Conservation (phyloP, 1,140 invertebrate species). For the Acromyrmex heyeri region DNA sequence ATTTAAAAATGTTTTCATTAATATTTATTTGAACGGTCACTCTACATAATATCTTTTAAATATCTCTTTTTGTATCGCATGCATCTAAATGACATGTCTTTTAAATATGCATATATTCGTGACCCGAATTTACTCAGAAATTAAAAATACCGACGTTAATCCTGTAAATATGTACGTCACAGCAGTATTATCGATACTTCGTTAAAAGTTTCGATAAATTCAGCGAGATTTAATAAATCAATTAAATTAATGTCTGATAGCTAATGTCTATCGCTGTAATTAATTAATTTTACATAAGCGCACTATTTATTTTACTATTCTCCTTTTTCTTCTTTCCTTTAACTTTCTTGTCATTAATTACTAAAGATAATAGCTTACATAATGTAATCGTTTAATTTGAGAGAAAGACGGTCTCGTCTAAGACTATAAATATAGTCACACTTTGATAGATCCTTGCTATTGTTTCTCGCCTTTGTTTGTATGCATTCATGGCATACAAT, state of each 20-base stretch:
- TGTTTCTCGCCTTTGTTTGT: neutral
- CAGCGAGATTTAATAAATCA: neutral
- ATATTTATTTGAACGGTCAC: neutral
- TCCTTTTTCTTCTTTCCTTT: neutral
- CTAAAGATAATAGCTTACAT: conserved; percentile 21
- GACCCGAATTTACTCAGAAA: conserved; percentile 45
- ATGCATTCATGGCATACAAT: conserved; percentile 1
- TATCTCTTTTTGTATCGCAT: neutral
- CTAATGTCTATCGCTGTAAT: neutral
- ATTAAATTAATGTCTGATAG: neutral
- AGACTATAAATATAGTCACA: neutral
- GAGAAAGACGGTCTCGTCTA: neutral
- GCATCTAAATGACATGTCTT: neutral
- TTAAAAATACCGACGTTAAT: conserved; percentile 12
- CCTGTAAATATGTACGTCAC: conserved; percentile 12
- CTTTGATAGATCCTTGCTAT: conserved; percentile 9
- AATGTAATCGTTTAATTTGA: neutral
- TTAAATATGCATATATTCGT: conserved; percentile 8
- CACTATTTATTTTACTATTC: neutral
- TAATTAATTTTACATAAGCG: conserved; percentile 18
- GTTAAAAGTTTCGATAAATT: conserved; percentile 15
- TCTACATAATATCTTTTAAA: conserved; percentile 16
- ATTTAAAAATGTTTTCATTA: too few relatives aligned
- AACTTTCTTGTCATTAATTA: neutral
- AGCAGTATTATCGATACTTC: neutral